A percentile compares a stretch with the other conserved stretches of the same genome.
These are phyloP conservation scores for Matsumurasca onukii DNA, from an alignment of 1,140 invertebrate genomes.

Conservation along the genomic window DNA sequence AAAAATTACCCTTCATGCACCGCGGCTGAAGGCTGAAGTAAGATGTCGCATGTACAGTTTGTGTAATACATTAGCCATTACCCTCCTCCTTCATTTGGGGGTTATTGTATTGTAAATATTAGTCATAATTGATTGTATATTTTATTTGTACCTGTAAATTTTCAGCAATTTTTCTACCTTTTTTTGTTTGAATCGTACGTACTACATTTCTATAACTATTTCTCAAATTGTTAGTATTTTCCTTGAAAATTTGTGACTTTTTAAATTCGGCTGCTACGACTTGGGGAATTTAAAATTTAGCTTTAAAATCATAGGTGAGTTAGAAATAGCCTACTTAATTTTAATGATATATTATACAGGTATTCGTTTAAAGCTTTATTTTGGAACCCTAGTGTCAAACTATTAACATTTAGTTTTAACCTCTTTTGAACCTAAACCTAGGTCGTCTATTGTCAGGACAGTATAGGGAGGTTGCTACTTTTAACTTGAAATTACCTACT, in stretches of 20 bases:
- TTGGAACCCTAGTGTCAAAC: neutral
- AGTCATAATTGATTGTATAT: constrained; percentile 38
- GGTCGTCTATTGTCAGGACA: too few species aligned
- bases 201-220: too few species aligned
- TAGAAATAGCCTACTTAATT: neutral
- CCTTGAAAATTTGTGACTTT: neutral
- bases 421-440: too few species aligned
- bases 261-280: constrained; percentile 13
- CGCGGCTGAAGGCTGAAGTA: constrained; percentile 31
- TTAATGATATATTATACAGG: neutral
- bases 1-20: constrained; percentile 23
- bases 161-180: neutral
- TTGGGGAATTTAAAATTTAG: neutral
- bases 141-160: constrained; percentile 39
- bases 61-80: constrained; percentile 39
- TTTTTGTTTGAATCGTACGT: constrained; percentile 10
- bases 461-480: too few species aligned
- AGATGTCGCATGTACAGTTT: constrained; percentile 40
- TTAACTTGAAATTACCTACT: too few species aligned
- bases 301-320: neutral
- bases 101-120: constrained; percentile 40
- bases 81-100: constrained; percentile 38
- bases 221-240: too few species aligned
- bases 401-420: neutral
- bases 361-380: neutral